Percentiles rank a stretch among this genome's conserved stretches.
Conservation (phyloP, 2,113 vertebrate genomes). For the Rhynchopsitta pachyrhyncha region DNA sequence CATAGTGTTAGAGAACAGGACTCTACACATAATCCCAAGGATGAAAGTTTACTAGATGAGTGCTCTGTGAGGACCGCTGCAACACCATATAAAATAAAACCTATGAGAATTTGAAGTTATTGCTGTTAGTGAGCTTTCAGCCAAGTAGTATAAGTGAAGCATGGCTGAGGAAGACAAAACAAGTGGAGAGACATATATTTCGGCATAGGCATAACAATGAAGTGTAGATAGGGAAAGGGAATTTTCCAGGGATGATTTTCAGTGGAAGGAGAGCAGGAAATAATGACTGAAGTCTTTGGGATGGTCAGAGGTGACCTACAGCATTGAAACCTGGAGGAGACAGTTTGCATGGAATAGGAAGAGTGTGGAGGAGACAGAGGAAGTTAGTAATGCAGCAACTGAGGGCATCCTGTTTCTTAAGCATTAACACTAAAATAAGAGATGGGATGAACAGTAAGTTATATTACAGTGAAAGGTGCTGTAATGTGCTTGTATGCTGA, state of each 20-base stretch:
- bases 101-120: neutral
- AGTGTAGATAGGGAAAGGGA: neutral
- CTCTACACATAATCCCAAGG: neutral
- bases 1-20: neutral
- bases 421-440: neutral
- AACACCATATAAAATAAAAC: neutral
- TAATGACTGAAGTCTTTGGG: neutral
- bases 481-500: neutral
- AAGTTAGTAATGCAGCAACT: neutral
- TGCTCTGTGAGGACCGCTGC: neutral
- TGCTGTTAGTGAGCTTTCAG: neutral
- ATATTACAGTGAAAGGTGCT: neutral
- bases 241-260: neutral
- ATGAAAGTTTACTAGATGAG: neutral
- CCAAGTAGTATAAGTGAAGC: neutral
- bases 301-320: neutral
- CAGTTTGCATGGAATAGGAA: neutral
- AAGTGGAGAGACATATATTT: rapidly evolving
- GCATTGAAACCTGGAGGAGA: neutral
- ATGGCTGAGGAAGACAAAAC: neutral
- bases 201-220: neutral
- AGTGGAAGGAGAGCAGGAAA: neutral
- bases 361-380: neutral
- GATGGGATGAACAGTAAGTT: neutral
- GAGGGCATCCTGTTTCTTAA: neutral